Conservation (phyloP, 1,140 invertebrate genomes). For the Physella acuta region DNA sequence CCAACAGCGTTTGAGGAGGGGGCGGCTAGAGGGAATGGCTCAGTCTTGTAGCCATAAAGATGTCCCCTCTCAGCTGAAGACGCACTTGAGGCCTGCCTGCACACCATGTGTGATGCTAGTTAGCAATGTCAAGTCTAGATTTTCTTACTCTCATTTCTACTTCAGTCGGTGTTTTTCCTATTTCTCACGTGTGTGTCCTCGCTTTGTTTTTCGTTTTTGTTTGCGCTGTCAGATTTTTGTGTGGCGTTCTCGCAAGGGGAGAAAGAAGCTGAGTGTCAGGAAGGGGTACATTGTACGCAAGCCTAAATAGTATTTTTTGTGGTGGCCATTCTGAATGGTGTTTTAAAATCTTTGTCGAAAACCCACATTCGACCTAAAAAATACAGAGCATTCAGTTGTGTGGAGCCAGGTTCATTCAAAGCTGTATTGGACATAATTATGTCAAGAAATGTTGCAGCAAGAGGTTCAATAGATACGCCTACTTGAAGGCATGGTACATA, state of each 20-base stretch:
- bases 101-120: slow-evolving; percentile 15
- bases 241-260: slow-evolving; percentile 17
- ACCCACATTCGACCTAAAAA: slow-evolving; percentile 9
- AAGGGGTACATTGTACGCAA: slow-evolving; percentile 10
- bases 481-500: no score
- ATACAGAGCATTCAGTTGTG: no score
- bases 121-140: neutral
- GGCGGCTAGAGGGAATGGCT: no score
- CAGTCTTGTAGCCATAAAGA: neutral
- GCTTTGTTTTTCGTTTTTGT: slow-evolving; percentile 2
- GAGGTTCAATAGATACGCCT: no score
- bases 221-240: slow-evolving; percentile 16
- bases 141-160: neutral
- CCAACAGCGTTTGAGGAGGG: neutral
- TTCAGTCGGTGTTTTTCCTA: neutral
- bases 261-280: slow-evolving; percentile 18
- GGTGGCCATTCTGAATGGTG: slow-evolving; percentile 7
- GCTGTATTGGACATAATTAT: neutral
- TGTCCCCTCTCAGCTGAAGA: neutral
- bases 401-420: no score
- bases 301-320: slow-evolving; percentile 12
- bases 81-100: slow-evolving; percentile 15
- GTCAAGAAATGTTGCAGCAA: neutral
- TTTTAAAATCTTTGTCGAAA: slow-evolving; percentile 19
- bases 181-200: slow-evolving; percentile 1